Evolutionary conservation across 1,140 invertebrate species (phyloP).

Genomic region (Drosophila mauritiana): DNA sequence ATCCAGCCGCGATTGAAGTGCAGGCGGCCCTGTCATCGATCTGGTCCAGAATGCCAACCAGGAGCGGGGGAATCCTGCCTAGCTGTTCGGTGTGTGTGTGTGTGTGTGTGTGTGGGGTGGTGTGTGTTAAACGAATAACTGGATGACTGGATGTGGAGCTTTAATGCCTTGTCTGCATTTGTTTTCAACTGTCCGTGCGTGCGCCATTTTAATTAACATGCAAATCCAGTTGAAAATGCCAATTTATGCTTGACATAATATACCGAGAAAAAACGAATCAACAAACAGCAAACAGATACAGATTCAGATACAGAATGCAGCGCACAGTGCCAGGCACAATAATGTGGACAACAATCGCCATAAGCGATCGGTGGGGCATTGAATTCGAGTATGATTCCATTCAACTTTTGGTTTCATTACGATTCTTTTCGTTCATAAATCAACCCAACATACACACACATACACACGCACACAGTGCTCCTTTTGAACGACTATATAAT

Average conservation of each 20-base stretch:
- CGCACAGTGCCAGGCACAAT: constrained; percentile 30
- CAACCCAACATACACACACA: not conserved
- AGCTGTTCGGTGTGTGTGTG: too few relatives aligned
- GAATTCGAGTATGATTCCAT: constrained; percentile 35
- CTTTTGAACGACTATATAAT: not conserved
- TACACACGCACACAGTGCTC: not conserved
- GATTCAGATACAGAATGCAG: constrained; percentile 20
- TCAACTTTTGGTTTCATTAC: constrained; percentile 33
- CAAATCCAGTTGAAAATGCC: constrained; percentile 82
- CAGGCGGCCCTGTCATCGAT: constrained; percentile 71
- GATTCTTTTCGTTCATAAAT: constrained; percentile 30
- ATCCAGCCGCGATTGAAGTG: constrained; percentile 73
- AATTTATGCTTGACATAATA: constrained; percentile 82
- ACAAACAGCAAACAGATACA: constrained; percentile 46
- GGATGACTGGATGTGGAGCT: constrained; percentile 20
- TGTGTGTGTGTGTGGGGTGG: too few relatives aligned
- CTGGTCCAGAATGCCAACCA: constrained; percentile 26
- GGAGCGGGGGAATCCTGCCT: too few relatives aligned
- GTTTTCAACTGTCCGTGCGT: constrained; percentile 79
- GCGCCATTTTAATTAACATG: constrained; percentile 81
- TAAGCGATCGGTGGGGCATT: constrained; percentile 4
- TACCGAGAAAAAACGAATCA: constrained; percentile 53
- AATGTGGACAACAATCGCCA: constrained; percentile 41
- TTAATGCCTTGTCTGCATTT: constrained; percentile 78
- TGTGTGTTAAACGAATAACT: too few relatives aligned